Conservation (phyloP, 2,888 invertebrate genomes). For the Aspidiotus rigidus region DNA sequence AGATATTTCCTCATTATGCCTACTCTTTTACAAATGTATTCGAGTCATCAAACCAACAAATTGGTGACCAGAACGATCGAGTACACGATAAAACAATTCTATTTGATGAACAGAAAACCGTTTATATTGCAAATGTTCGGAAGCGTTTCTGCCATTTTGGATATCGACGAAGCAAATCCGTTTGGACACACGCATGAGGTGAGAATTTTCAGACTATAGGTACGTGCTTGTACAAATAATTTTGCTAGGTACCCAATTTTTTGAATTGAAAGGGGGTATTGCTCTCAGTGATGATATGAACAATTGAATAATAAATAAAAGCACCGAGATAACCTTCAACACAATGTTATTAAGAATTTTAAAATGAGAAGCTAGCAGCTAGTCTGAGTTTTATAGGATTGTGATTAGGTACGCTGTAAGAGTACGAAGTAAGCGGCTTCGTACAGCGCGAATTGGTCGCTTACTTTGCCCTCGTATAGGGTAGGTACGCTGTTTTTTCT, state of each 20-base stretch:
- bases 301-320: not conserved
- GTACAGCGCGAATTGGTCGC: no score
- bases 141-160: constrained; percentile 89
- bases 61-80: constrained; percentile 91
- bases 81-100: constrained; percentile 97
- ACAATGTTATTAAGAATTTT: no score
- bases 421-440: no score
- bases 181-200: constrained; percentile 90
- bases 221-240: no score
- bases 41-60: constrained; percentile 94
- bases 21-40: constrained; percentile 89
- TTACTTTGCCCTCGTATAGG: no score
- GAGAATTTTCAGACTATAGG: not conserved
- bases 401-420: no score
- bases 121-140: constrained; percentile 99
- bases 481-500: no score
- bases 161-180: constrained; percentile 76
- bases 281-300: not conserved
- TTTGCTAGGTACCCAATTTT: no score
- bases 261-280: no score
- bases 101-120: constrained; percentile 92
- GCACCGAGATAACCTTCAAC: not conserved
- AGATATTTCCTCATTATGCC: constrained; percentile 96
- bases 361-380: no score
- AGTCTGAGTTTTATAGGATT: no score